A percentile compares a stretch with the other conserved stretches of the same genome.
phyloP scores from a whole-genome alignment of 2,797 vertebrate species.

The Moxostoma hubbsi region DNA sequence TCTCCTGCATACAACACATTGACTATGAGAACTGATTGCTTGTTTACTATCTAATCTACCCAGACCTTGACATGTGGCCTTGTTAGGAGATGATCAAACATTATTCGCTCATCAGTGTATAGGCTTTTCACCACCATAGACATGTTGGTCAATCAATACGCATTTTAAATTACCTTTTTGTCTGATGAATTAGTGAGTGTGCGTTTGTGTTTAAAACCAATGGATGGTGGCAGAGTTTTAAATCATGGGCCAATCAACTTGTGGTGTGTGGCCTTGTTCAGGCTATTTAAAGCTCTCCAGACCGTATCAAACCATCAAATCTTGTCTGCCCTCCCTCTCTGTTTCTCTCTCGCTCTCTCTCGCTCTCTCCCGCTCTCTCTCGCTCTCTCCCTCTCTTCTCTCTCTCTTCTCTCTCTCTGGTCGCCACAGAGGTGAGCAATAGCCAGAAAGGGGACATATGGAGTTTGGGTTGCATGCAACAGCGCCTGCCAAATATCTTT shows the following conservation, averaged over 20 bases:
- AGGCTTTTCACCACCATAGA: too few relatives aligned
- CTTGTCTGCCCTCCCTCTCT: constrained; percentile 65
- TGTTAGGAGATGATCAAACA: too few relatives aligned
- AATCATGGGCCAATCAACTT: constrained; percentile 20
- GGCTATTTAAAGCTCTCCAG: constrained; percentile 77
- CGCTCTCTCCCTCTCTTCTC: constrained; percentile 46
- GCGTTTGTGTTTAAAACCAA: constrained; percentile 20
- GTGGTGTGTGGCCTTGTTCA: constrained; percentile 52
- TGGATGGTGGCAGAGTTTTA: constrained; percentile 17
- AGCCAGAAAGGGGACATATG: constrained; percentile 57
- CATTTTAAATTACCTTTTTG: constrained; percentile 4
- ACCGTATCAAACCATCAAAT: constrained; percentile 72
- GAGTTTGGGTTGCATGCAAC: constrained; percentile 39
- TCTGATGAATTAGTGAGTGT: constrained; percentile 24
- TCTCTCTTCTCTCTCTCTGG: constrained; percentile 50
- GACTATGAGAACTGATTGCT: too few relatives aligned
- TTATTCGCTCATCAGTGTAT: too few relatives aligned
- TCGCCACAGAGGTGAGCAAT: constrained; percentile 65
- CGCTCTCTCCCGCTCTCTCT: too few relatives aligned
- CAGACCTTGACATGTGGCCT: too few relatives aligned
- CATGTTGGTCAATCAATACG: too few relatives aligned
- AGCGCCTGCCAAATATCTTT: constrained; percentile 32
- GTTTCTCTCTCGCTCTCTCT: too few relatives aligned
- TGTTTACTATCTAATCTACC: too few relatives aligned
- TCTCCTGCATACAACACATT: too few relatives aligned